Evolutionary conservation across 2,888 invertebrate genomes (phyloP).

Genomic region (Bellardia pandia): DNA sequence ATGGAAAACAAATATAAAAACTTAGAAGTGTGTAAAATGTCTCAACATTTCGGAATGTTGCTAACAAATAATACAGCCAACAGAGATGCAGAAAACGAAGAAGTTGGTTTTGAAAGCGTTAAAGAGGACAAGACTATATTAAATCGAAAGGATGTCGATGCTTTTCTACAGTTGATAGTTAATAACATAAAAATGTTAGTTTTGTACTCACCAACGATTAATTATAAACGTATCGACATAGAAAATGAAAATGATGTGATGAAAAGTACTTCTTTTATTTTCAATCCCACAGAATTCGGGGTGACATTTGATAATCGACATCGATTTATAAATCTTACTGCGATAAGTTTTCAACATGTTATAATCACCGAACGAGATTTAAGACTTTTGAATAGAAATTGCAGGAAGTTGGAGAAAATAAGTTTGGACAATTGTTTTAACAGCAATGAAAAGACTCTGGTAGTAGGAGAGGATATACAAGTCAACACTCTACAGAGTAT

Average conservation of each 20-base stretch:
- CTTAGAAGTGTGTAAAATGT: conserved; percentile 55
- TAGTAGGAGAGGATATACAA: conserved; percentile 51
- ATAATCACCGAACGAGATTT: conserved; percentile 47
- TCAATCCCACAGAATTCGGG: conserved; percentile 33
- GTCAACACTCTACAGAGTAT: conserved; percentile 48
- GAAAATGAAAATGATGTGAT: background rate
- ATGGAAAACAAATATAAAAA: conserved; percentile 63
- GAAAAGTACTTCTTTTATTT: conserved; percentile 15
- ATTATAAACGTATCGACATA: background rate
- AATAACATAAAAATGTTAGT: conserved; percentile 49
- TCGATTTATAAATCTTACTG: conserved; percentile 49
- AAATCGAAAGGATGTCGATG: conserved; percentile 38
- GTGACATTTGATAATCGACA: conserved; percentile 34
- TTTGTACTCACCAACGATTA: conserved; percentile 31
- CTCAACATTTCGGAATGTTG: conserved; percentile 47
- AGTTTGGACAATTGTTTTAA: conserved; percentile 60
- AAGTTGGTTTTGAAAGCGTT: conserved; percentile 41
- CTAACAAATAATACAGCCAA: conserved; percentile 41
- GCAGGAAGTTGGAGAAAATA: conserved; percentile 47
- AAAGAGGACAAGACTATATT: conserved; percentile 47
- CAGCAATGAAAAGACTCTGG: conserved; percentile 41
- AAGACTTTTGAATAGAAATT: conserved; percentile 41
- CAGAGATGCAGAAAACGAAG: background rate
- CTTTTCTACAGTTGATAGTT: conserved; percentile 50
- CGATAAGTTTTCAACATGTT: conserved; percentile 47